Evolutionary conservation across 37 sponge, comb jelly and placozoan genomes (phyloP).

Genomic region (Hexactinellida sp.): DNA sequence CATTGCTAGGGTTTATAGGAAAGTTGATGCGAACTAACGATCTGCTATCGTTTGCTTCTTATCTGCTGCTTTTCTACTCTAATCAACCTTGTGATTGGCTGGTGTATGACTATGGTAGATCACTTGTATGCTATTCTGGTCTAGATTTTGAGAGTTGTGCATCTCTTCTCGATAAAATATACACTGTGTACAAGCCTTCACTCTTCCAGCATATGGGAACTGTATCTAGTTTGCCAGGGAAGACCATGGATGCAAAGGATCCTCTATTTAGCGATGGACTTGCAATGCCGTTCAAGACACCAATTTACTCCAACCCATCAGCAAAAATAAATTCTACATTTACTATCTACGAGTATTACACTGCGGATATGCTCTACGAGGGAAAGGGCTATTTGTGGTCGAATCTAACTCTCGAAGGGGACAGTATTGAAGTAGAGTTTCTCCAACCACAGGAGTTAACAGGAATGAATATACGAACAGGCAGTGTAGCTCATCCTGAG

Average conservation of each 20-base stretch:
- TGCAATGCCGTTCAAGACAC: neutral
- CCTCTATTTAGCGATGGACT: neutral
- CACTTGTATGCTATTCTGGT: neutral
- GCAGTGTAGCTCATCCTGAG: neutral
- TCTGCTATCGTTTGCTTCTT: neutral
- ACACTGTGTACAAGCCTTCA: neutral
- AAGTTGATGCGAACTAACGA: constrained; percentile 12
- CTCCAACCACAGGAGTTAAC: neutral
- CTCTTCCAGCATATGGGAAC: constrained; percentile 12
- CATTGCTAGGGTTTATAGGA: constrained; percentile 20
- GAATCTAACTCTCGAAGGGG: neutral
- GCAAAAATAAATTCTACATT: neutral
- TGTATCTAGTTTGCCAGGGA: neutral
- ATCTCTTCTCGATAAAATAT: neutral
- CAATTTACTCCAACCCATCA: neutral
- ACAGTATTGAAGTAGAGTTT: neutral
- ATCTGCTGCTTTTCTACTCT: constrained; percentile 2
- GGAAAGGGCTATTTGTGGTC: neutral
- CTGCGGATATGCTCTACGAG: neutral
- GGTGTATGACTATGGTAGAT: neutral
- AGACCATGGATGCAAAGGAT: neutral
- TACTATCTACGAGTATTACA: neutral
- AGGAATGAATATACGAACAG: neutral
- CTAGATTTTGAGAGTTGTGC: neutral
- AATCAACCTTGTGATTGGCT: constrained; percentile 24